Evolutionary conservation across 1,140 invertebrate genomes (phyloP).

Genomic region (Platorchestia sp.): DNA sequence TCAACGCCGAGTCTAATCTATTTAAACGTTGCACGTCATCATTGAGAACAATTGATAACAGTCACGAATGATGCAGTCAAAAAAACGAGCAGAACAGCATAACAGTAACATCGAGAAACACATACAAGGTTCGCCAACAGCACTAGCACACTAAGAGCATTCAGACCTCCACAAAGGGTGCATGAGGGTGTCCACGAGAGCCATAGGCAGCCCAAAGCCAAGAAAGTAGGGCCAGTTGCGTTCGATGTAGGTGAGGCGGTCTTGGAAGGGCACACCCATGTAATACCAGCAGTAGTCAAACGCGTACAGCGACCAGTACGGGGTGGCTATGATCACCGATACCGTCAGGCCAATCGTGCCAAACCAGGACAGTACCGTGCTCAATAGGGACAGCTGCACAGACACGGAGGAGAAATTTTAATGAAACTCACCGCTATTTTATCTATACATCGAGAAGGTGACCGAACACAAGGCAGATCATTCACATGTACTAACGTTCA

Average conservation of each 20-base stretch:
- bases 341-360: background rate
- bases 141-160: too few species aligned
- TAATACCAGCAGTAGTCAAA: conserved; percentile 42
- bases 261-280: conserved; percentile 47
- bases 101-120: background rate
- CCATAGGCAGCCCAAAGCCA: conserved; percentile 28
- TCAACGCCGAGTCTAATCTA: background rate
- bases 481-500: background rate
- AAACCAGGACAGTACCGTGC: conserved; percentile 3
- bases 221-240: conserved; percentile 50
- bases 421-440: background rate
- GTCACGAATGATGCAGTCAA: background rate
- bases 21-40: background rate
- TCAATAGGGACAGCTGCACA: background rate
- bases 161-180: background rate
- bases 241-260: conserved; percentile 43
- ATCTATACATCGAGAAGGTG: background rate
- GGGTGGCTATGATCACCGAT: background rate
- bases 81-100: background rate
- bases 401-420: background rate
- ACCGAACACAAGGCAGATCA: background rate
- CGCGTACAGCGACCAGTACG: conserved; percentile 39
- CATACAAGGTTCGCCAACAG: background rate
- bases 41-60: background rate
- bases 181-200: conserved; percentile 32